Evolutionary conservation across 2,797 vertebrate species (phyloP), one percentile per base, ranked within the genome.

Genomic region (Artibeus jamaicensis): DNA sequence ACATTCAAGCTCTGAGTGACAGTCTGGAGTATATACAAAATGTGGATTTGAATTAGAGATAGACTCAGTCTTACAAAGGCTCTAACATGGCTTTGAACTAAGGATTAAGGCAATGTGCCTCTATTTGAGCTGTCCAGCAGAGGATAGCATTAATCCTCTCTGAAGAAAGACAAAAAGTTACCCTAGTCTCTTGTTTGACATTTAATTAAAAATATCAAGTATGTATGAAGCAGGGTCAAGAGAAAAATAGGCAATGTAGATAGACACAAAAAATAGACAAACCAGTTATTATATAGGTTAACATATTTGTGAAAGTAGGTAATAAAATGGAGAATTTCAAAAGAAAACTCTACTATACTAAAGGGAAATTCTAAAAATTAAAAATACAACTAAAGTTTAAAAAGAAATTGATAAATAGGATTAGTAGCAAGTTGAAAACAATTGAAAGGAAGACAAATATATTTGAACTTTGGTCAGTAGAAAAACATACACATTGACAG

Each of bases 171-270:
- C 29, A 78, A 89, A 70, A 84, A 86, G 50, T 65, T 74, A 81
- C 53, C 16, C 9, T 39, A 39, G 8, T 10, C 5, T 9, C 29
- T 83, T 71, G 14, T 42, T 48, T 94, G 46, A 78, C 92, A 84
- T 48, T 88, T 78, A 84, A 73, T 92, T 78, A 39, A 93, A 85
- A 65, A 24, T 42, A 91, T 79, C 39, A 88, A 88, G 39, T 85
- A 89, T 74, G 84, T 42, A 67, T 55, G 42, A 67, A 57, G 73
- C 32, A 94, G 18, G 26, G n/a, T 77, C 10, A 19, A 88, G 22
- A 55, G 48, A 55, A 77, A 95, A 93, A 87, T 29, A 71, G 62
- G 32, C 70, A 83, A 91, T 83, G 70, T 73, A 86, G 89, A 81
- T 73, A 86, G 57, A 81, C 22, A 57, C 34, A 71, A 67, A 67